Base-by-base conservation (phyloP, 2,113 vertebrate genomes). In the Paradoxurus hermaphroditus region DNA sequence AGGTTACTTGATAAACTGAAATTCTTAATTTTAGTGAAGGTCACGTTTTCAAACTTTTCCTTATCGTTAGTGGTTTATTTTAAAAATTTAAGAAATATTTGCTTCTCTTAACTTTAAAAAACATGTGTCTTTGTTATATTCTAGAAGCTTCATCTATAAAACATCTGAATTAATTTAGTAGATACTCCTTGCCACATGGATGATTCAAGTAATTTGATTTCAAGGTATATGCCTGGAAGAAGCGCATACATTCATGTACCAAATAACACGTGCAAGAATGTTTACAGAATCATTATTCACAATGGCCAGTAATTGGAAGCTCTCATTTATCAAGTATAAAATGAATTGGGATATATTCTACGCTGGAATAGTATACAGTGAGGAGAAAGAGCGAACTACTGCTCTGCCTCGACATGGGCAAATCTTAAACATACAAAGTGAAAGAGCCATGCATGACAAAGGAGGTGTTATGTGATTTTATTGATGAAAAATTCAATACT, bases 1-100 rank as follows among this genome's bases (percentile, higher is more conserved):
- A 90, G 44, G 34, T 92, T 21, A 81, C 75, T 93, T 95, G 36
- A 79, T 68, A 96, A 93, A 91, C 41, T 95, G 4, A 96, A 90
- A 95, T 86, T 93, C 27, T 89, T 73, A 82, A 88, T 83, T 97
- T 63, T 67, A 70, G 25, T 44, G 19, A 92, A 95, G 49, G 23
- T 79, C 9, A 29, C 41, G n/a, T 78, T 96, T 97, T 82, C 4
- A 46, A 53, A 4, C 21, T 93, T 86, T 92, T 49, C 2, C n/a
- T 81, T 86, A 36, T 63, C 18, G 16, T 77, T 89, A 77, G 11
- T 93, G 16, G 51, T 59, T 72, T 87, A 65, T 79, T 73, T 3
- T 65, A 53, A 62, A 62, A 41, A 65, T 68, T 77, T 88, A 49
- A 68, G 7, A 67, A 65, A n/a, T 67, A 46, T 86, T 70, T 86